Evolutionary conservation across 2,797 vertebrate genomes (phyloP).

Genomic region (Cirrhinus mrigala): DNA sequence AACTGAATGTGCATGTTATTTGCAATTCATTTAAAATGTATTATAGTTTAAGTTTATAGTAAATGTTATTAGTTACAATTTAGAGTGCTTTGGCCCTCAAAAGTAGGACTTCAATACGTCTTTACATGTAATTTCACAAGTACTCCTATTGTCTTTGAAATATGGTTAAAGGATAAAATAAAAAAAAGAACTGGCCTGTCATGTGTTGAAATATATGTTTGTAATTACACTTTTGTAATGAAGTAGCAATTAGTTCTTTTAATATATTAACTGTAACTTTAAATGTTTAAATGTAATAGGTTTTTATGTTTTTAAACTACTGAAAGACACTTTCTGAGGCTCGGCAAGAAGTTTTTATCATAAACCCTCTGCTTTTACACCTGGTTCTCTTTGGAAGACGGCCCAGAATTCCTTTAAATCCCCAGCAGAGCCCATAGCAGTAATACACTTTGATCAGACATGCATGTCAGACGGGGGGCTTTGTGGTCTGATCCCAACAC

Average conservation of each 20-base stretch:
- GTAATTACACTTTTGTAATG: too few relatives aligned
- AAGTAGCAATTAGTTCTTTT: too few relatives aligned
- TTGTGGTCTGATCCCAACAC: slow-evolving; percentile 85
- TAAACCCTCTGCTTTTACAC: slow-evolving; percentile 36
- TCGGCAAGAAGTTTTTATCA: not conserved
- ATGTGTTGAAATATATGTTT: not conserved
- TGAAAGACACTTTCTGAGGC: not conserved
- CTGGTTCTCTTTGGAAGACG: slow-evolving; percentile 58
- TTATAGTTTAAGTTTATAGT: too few relatives aligned
- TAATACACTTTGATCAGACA: slow-evolving; percentile 77
- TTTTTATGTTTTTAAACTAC: not conserved
- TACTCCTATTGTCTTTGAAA: not conserved
- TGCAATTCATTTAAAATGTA: not conserved
- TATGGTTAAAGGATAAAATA: not conserved
- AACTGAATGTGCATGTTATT: not conserved
- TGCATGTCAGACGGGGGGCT: slow-evolving; percentile 82
- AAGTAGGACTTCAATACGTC: not conserved
- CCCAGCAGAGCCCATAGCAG: slow-evolving; percentile 82
- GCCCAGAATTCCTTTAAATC: slow-evolving; percentile 84
- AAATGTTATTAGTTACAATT: not conserved
- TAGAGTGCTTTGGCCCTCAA: not conserved
- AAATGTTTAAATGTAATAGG: not conserved
- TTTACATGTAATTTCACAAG: not conserved
- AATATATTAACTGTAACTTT: too few relatives aligned
- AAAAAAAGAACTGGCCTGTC: not conserved